Conservation (phyloP, 2,888 invertebrate genomes). For the Venustoraphidia nigricollis region DNA sequence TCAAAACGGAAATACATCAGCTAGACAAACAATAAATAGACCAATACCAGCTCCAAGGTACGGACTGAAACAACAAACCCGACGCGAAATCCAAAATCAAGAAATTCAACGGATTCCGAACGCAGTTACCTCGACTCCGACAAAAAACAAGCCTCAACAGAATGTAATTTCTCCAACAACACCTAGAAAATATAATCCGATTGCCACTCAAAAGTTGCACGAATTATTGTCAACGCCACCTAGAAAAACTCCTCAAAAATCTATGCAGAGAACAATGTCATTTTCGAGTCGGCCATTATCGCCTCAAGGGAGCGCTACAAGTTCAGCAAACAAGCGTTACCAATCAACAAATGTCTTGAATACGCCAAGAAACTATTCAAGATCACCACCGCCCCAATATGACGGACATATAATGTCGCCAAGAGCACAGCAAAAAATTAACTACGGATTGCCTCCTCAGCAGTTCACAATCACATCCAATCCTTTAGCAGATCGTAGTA, state of each 20-base stretch:
- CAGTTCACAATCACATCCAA: constrained; percentile 12
- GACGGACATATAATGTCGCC: constrained; percentile 25
- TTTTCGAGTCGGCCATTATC: constrained; percentile 21
- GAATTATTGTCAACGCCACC: constrained; percentile 59
- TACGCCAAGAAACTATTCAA: background rate
- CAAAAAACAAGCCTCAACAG: constrained; percentile 7
- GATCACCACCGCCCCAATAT: background rate
- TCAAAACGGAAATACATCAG: constrained; percentile 12
- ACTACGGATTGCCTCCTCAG: constrained; percentile 28
- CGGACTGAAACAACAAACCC: constrained; percentile 4
- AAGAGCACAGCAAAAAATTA: constrained; percentile 40
- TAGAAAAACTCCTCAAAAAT: constrained; percentile 26
- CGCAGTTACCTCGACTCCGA: constrained; percentile 6
- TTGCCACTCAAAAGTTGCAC: constrained; percentile 62
- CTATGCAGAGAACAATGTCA: constrained; percentile 14
- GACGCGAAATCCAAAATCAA: constrained; percentile 8
- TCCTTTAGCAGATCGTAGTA: constrained; percentile 18
- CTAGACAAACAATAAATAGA: constrained; percentile 3
- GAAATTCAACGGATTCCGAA: constrained; percentile 8
- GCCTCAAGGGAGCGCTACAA: constrained; percentile 22
- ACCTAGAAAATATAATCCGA: constrained; percentile 39
- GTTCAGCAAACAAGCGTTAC: constrained; percentile 31
- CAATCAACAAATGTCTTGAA: constrained; percentile 19
- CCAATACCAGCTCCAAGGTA: constrained; percentile 4
- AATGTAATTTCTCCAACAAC: constrained; percentile 23